phyloP scores from a whole-genome alignment of 2,113 vertebrate species.

The Apus apus region DNA sequence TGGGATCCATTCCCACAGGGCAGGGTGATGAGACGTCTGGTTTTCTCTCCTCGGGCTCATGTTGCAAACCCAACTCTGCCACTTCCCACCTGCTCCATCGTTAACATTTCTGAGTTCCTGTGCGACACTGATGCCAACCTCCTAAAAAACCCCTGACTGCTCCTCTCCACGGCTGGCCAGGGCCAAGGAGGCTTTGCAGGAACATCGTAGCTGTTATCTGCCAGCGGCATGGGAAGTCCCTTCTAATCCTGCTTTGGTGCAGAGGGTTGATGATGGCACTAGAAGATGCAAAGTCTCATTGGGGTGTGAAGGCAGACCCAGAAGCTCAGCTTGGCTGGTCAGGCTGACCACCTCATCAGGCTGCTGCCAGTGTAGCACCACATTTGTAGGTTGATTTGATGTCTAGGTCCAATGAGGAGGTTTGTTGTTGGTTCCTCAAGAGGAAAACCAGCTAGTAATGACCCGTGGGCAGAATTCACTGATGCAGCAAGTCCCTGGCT shows the following conservation, averaged over 20 bases:
- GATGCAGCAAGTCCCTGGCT: background rate
- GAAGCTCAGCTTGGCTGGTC: background rate
- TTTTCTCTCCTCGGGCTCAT: background rate
- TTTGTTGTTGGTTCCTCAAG: background rate
- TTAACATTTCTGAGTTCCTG: background rate
- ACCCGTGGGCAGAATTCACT: rapidly evolving
- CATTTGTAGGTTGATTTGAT: background rate
- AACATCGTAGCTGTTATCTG: background rate
- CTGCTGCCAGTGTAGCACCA: background rate
- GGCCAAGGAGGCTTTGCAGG: background rate
- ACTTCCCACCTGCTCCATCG: background rate
- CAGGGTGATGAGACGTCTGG: background rate
- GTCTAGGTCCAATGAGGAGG: background rate
- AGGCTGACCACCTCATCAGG: background rate
- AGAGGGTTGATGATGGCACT: rapidly evolving
- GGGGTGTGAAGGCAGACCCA: background rate
- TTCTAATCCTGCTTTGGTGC: background rate
- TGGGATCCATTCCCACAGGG: background rate
- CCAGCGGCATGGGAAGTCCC: background rate
- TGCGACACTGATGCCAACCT: background rate
- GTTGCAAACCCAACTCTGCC: background rate
- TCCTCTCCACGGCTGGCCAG: background rate
- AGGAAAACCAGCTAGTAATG: background rate
- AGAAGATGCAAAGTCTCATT: background rate
- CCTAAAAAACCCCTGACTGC: background rate